Base-by-base conservation (phyloP, 2,113 vertebrate species). In the Callionymus lyra region DNA sequence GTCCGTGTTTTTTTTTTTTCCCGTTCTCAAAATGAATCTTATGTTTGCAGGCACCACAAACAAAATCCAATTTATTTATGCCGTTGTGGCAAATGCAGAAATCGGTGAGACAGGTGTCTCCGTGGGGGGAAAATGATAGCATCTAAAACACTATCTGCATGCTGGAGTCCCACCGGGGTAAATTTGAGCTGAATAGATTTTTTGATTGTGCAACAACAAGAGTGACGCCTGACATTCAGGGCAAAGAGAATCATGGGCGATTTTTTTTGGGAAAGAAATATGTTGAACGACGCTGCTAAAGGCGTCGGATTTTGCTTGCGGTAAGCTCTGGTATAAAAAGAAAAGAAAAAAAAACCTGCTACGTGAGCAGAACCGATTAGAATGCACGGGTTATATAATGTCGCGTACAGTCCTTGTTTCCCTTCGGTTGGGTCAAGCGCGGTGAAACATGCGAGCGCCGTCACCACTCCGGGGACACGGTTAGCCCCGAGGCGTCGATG, bases 401-500 rank as follows among this genome's bases (percentile, higher is more conserved):
- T 58, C 36, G 52, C 2, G 38, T 2, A n/a, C 33, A 4, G 6
- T 11, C 46, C 16, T 18, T 12, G 16, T 37, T 35, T 58, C 53
- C 49, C 38, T 12, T 12, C 39, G 38, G 10, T 5, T 27, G 61
- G 72, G 60, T 68, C 63, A 43, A 49, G 52, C 44, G 50, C 34
- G 33, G 59, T 58, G 61, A 68, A 66, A 67, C 56, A 33, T 44
- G 53, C 43, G n/a, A 39, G 48, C 37, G 2, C 4, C 9, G 12
- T 31, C 47, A 18, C 34, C 50, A 10, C 68, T 54, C 58, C 16
- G 6, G 64, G 59, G 69, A 57, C 16, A 1, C 44, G 1, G 18
- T 1, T 17, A 36, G 49, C 66, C 72, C 57, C 1, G 37, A 59
- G 70, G 72, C 53, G 12, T 56, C 37, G 56, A 44, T 63, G 59